Evolutionary conservation across 2,888 invertebrate genomes (phyloP).

Genomic region (Dicycla oo): DNA sequence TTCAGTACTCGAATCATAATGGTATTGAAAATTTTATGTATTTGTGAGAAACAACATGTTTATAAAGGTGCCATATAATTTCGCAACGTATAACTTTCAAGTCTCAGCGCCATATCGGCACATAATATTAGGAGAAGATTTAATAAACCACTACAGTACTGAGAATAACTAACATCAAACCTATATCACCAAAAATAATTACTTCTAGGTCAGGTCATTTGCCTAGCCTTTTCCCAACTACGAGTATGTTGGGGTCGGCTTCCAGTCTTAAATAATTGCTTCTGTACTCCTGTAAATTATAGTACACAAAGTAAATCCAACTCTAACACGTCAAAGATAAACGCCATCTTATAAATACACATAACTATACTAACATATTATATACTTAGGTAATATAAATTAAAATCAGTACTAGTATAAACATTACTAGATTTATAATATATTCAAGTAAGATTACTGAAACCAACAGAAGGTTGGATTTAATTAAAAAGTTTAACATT

Average conservation of each 20-base stretch:
- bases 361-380: too few relatives aligned
- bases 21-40: not conserved
- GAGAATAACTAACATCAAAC: not conserved
- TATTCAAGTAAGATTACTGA: conserved; percentile 25
- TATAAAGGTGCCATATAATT: not conserved
- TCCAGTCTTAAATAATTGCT: conserved; percentile 11
- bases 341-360: not conserved
- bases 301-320: not conserved
- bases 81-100: not conserved
- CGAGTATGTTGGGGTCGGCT: too few relatives aligned
- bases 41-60: not conserved
- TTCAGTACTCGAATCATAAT: too few relatives aligned
- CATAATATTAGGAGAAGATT: not conserved
- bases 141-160: conserved; percentile 4
- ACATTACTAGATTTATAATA: conserved; percentile 22
- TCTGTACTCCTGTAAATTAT: not conserved
- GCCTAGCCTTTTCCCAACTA: too few relatives aligned
- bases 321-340: not conserved
- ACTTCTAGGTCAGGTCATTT: too few relatives aligned
- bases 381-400: not conserved
- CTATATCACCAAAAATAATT: not conserved
- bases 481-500: conserved; percentile 42
- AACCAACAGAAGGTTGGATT: conserved; percentile 3
- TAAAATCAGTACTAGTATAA: conserved; percentile 14
- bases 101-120: not conserved